Percentiles rank a stretch among this genome's conserved stretches.
Conservation (phyloP, 2,113 vertebrate species). For the Scalopus aquaticus region DNA sequence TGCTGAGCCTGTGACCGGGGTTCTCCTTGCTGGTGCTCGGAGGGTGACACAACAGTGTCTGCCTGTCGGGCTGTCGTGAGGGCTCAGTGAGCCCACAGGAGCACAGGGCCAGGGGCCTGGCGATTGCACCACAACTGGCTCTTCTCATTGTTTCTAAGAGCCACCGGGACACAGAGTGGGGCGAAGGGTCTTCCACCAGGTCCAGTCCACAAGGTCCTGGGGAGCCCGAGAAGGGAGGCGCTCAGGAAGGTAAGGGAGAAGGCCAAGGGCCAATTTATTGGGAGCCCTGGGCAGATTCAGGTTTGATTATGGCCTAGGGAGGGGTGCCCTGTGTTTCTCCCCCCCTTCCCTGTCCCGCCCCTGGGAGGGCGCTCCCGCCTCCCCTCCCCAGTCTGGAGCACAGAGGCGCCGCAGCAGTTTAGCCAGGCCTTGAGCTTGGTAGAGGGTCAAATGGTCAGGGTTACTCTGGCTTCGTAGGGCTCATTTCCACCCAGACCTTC, state of each 20-base stretch:
- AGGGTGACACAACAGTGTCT: rapidly evolving
- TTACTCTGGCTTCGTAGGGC: neutral
- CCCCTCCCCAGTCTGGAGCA: neutral
- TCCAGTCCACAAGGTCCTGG: neutral
- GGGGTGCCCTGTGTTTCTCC: rapidly evolving
- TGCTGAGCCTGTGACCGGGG: neutral
- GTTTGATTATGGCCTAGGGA: rapidly evolving
- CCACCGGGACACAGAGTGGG: neutral
- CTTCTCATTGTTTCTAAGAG: neutral
- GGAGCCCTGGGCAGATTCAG: neutral
- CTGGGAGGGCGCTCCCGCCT: neutral
- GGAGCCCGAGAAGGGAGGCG: no score
- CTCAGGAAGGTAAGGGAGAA: neutral
- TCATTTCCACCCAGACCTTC: neutral
- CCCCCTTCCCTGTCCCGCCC: no score
- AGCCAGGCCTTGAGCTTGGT: neutral
- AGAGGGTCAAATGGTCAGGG: neutral
- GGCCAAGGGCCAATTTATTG: neutral
- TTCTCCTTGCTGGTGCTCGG: neutral
- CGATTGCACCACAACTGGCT: neutral
- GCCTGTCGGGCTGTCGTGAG: neutral
- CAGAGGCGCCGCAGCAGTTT: neutral
- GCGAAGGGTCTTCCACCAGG: neutral
- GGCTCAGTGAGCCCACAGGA: neutral
- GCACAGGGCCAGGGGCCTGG: neutral